phyloP scores from a whole-genome alignment of 2,888 invertebrate genomes.

The Synanthedon andrenaeformis region DNA sequence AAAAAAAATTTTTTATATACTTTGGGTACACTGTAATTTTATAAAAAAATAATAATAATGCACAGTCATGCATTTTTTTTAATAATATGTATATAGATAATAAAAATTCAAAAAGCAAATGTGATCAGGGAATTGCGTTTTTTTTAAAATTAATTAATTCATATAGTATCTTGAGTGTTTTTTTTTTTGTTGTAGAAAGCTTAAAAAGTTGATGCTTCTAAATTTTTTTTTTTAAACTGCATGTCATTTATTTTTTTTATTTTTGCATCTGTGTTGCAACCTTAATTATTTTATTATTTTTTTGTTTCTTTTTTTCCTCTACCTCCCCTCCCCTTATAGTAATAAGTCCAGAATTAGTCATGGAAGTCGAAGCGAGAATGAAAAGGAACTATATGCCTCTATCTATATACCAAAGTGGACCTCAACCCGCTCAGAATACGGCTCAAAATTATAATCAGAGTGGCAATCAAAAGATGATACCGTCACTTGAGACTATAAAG shows the following conservation, averaged over 20 bases:
- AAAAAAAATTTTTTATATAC: too few relatives aligned
- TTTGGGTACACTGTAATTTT: too few relatives aligned
- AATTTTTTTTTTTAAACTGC: neutral
- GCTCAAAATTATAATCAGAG: slow-evolving; percentile 25
- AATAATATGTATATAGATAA: neutral
- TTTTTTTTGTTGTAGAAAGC: neutral
- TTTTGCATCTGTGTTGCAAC: neutral
- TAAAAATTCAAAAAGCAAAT: neutral
- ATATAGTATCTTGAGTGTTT: neutral
- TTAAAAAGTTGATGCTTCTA: too few relatives aligned
- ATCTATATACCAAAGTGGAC: slow-evolving; percentile 59
- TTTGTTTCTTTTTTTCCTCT: slow-evolving; percentile 3
- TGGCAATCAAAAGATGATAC: slow-evolving; percentile 39
- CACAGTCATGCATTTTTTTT: neutral
- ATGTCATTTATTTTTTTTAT: slow-evolving; percentile 7
- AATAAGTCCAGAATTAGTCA: slow-evolving; percentile 88
- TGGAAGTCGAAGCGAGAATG: slow-evolving; percentile 92
- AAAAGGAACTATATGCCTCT: slow-evolving; percentile 83
- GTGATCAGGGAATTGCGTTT: too few relatives aligned
- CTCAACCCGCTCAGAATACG: slow-evolving; percentile 14
- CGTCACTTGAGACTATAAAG: slow-evolving; percentile 46
- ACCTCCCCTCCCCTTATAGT: slow-evolving; percentile 64
- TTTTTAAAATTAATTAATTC: too few relatives aligned
- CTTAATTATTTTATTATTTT: neutral
- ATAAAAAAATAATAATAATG: too few relatives aligned